These are phyloP conservation scores for Anabacerthia variegaticeps DNA, from an alignment of 2,797 vertebrate species.

Conservation along the genomic window DNA sequence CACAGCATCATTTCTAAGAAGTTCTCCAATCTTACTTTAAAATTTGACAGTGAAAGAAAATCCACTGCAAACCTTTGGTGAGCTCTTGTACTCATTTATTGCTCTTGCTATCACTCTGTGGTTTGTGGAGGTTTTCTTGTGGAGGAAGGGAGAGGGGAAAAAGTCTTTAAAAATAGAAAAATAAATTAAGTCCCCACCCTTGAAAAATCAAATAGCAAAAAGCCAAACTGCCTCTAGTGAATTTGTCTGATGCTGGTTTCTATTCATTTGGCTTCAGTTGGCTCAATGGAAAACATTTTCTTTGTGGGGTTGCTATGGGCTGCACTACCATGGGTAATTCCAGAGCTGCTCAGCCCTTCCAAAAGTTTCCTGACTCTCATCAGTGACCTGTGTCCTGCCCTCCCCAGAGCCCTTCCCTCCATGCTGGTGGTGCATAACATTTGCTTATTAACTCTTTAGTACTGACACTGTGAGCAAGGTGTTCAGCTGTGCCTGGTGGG, in stretches of 20 bases:
- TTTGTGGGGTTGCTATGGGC: neutral
- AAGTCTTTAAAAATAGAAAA: neutral
- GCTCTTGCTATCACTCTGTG: neutral
- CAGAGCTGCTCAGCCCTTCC: neutral
- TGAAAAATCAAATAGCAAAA: neutral
- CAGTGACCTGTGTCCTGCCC: neutral
- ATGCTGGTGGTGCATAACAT: fast-evolving
- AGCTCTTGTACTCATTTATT: neutral
- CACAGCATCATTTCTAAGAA: neutral
- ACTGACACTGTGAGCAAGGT: neutral
- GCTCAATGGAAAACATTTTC: neutral
- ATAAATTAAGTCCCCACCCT: neutral
- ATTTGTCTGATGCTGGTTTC: fast-evolving
- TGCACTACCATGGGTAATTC: fast-evolving
- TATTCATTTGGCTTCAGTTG: neutral
- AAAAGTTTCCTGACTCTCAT: neutral
- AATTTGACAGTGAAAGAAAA: neutral
- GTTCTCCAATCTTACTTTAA: neutral
- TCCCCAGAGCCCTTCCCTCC: neutral
- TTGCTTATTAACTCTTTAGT: neutral
- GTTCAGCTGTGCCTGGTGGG: fast-evolving
- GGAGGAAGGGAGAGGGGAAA: neutral
- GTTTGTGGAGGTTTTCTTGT: neutral
- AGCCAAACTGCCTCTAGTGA: neutral
- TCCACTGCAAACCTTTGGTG: neutral